Percentiles rank a stretch among this genome's conserved stretches.
Conservation (phyloP, 1,140 invertebrate species). For the Ceratosolen solmsi region DNA sequence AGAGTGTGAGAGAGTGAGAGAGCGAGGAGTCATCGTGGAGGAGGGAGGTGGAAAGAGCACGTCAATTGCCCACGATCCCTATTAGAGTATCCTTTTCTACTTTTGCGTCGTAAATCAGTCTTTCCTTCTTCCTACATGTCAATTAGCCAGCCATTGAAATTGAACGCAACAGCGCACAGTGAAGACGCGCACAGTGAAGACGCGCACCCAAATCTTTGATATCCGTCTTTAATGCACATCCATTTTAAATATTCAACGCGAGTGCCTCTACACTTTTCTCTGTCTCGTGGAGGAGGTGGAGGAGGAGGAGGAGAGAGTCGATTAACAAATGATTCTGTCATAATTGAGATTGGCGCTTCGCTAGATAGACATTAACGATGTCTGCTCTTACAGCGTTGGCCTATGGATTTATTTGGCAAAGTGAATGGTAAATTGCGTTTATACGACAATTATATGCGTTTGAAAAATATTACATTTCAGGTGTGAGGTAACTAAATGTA, state of each 20-base stretch:
- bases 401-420: neutral
- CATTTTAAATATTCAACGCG: neutral
- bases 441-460: too few relatives aligned
- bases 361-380: neutral
- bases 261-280: neutral
- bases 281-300: too few relatives aligned
- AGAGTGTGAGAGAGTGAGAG: neutral
- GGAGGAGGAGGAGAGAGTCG: neutral
- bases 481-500: too few relatives aligned
- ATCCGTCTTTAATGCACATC: neutral
- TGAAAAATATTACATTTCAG: too few relatives aligned
- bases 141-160: neutral
- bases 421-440: too few relatives aligned
- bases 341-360: neutral
- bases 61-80: neutral
- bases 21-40: neutral
- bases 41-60: neutral
- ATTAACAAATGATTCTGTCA: neutral
- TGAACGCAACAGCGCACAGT: too few relatives aligned
- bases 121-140: neutral
- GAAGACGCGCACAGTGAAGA: too few relatives aligned
- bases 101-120: neutral
- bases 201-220: too few relatives aligned
- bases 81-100: constrained; percentile 4
- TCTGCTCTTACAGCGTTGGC: neutral